Evolutionary conservation across 1,140 invertebrate genomes (phyloP).

Genomic region (Epicauta chinensis): DNA sequence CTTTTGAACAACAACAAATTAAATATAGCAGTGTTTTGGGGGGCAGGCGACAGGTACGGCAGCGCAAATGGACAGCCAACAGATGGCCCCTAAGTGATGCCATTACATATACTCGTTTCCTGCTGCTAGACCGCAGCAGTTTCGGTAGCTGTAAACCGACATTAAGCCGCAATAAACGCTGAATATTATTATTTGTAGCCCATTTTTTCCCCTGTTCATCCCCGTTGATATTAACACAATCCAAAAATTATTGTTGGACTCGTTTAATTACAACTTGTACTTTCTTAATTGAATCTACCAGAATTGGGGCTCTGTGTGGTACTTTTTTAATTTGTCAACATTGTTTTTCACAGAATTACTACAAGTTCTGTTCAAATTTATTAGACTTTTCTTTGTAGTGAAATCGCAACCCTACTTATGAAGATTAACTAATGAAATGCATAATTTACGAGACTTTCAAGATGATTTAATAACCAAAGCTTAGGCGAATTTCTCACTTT

Average conservation of each 20-base stretch:
- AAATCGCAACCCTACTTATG: constrained; percentile 29
- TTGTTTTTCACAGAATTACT: no score
- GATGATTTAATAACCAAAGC: constrained; percentile 7
- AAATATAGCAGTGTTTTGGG: neutral
- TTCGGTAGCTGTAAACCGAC: constrained; percentile 7
- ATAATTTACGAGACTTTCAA: constrained; percentile 19
- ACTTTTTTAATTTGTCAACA: no score
- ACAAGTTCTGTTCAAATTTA: no score
- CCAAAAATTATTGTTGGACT: no score
- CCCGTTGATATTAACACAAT: no score
- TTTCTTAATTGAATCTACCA: no score
- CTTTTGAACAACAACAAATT: no score
- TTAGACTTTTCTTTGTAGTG: no score
- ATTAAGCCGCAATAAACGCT: constrained; percentile 13
- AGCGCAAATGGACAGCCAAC: constrained; percentile 3
- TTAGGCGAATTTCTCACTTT: no score
- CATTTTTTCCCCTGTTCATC: no score
- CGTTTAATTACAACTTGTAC: no score
- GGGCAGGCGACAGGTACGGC: constrained; percentile 1
- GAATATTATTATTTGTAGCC: constrained; percentile 10
- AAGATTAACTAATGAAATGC: constrained; percentile 30
- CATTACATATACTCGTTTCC: constrained; percentile 14
- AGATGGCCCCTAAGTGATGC: constrained; percentile 13
- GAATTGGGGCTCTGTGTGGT: no score
- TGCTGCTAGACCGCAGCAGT: constrained; percentile 8